These are phyloP conservation scores for Dyspetes luteomarginatus DNA, from an alignment of 2,888 invertebrate genomes.

Conservation along the genomic window DNA sequence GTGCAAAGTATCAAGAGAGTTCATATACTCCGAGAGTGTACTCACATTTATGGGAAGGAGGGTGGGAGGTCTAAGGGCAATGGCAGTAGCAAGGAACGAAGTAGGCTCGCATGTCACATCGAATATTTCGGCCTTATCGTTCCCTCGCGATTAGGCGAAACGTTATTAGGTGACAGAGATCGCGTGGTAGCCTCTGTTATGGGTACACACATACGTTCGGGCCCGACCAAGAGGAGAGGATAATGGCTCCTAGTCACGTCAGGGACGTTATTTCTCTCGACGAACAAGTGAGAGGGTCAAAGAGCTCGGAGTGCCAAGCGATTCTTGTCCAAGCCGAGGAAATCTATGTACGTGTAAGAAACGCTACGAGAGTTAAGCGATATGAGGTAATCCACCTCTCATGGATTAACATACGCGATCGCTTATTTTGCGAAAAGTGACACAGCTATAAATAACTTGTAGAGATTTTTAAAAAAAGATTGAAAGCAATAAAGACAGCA, in stretches of 20 bases:
- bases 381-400: slow-evolving; percentile 42
- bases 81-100: slow-evolving; percentile 39
- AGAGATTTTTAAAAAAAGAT: slow-evolving; percentile 2
- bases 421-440: slow-evolving; percentile 36
- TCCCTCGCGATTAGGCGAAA: slow-evolving; percentile 75
- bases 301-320: slow-evolving; percentile 18
- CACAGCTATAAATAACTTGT: not conserved
- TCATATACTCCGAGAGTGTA: slow-evolving; percentile 22
- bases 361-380: slow-evolving; percentile 11
- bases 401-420: slow-evolving; percentile 24
- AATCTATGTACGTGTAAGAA: slow-evolving; percentile 35
- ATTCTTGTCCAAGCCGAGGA: slow-evolving; percentile 54
- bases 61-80: slow-evolving; percentile 46
- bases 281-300: not conserved
- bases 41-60: not conserved
- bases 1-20: slow-evolving; percentile 43
- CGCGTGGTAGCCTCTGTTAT: slow-evolving; percentile 75
- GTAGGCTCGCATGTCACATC: slow-evolving; percentile 67
- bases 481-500: slow-evolving; percentile 11
- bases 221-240: slow-evolving; percentile 35
- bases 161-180: slow-evolving; percentile 82
- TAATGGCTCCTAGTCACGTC: slow-evolving; percentile 80
- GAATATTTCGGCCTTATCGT: slow-evolving; percentile 79
- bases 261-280: slow-evolving; percentile 64
- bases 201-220: slow-evolving; percentile 51